Percentiles rank a stretch among this genome's conserved stretches.
These are phyloP conservation scores for Scaptomyza polygonia DNA, from an alignment of 2,888 invertebrate genomes.

Conservation along the genomic window DNA sequence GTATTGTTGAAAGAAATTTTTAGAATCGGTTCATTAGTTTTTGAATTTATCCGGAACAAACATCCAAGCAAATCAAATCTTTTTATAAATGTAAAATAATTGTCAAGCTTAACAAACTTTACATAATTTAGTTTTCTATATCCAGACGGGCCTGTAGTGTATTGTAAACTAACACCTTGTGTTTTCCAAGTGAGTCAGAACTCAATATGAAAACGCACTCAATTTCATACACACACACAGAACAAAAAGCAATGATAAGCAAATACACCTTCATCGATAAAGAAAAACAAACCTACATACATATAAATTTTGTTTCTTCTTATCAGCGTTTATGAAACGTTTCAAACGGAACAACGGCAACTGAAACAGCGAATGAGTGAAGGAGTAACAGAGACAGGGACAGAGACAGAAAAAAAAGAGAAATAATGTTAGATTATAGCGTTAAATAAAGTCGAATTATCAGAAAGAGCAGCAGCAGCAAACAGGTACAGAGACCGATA, in stretches of 20 bases:
- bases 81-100: too few relatives aligned
- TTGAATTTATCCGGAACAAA: too few relatives aligned
- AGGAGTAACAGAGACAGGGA: background rate
- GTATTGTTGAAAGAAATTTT: too few relatives aligned
- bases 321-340: constrained; percentile 47
- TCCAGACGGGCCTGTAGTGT: background rate
- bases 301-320: constrained; percentile 11
- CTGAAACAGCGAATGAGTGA: constrained; percentile 7
- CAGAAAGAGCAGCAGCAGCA: constrained; percentile 15
- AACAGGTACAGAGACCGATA: constrained; percentile 8
- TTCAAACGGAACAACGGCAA: constrained; percentile 34
- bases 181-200: constrained; percentile 9
- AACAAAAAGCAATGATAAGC: constrained; percentile 34
- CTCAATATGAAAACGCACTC: background rate
- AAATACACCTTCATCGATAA: constrained; percentile 52
- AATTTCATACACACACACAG: background rate
- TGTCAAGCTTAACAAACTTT: too few relatives aligned
- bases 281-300: background rate
- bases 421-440: constrained; percentile 3
- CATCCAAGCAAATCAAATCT: too few relatives aligned
- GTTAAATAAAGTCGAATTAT: constrained; percentile 22
- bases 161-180: background rate
- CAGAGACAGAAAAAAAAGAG: background rate
- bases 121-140: background rate
- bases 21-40: too few relatives aligned